Evolutionary conservation across 2,797 vertebrate species (phyloP).

Genomic region (Gobionotothen gibberifrons): DNA sequence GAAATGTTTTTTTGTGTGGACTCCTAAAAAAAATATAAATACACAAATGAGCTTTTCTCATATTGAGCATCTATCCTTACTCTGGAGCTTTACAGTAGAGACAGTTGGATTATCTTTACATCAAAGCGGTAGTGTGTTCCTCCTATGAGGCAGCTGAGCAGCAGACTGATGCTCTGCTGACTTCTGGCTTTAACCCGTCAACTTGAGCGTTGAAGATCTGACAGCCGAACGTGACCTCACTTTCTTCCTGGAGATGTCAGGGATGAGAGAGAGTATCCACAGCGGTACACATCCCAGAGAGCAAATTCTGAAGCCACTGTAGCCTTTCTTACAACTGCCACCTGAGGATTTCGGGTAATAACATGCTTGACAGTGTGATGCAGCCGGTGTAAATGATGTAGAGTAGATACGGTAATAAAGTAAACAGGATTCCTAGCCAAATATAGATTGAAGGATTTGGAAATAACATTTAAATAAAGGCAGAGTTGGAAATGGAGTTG

Average conservation of each 20-base stretch:
- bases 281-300: slow-evolving; percentile 5
- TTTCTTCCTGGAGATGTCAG: background rate
- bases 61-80: background rate
- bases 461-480: too few species aligned
- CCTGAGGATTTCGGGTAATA: slow-evolving; percentile 71
- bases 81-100: background rate
- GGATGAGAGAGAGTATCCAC: background rate
- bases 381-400: slow-evolving; percentile 67
- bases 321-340: slow-evolving; percentile 43
- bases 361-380: slow-evolving; percentile 84
- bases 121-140: background rate
- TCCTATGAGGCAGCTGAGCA: slow-evolving; percentile 21
- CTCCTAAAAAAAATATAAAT: background rate
- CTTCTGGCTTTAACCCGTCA: slow-evolving; percentile 27
- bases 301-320: slow-evolving; percentile 61
- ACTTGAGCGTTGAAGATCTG: slow-evolving; percentile 17
- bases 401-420: background rate
- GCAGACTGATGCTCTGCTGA: slow-evolving; percentile 48
- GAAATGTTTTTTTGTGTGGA: background rate
- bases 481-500: too few species aligned
- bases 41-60: background rate
- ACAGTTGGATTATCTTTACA: background rate
- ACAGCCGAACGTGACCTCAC: slow-evolving; percentile 38
- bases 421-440: background rate
- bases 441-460: background rate